Conservation (phyloP, 1,140 invertebrate genomes). For the Polypedilum vanderplanki region DNA sequence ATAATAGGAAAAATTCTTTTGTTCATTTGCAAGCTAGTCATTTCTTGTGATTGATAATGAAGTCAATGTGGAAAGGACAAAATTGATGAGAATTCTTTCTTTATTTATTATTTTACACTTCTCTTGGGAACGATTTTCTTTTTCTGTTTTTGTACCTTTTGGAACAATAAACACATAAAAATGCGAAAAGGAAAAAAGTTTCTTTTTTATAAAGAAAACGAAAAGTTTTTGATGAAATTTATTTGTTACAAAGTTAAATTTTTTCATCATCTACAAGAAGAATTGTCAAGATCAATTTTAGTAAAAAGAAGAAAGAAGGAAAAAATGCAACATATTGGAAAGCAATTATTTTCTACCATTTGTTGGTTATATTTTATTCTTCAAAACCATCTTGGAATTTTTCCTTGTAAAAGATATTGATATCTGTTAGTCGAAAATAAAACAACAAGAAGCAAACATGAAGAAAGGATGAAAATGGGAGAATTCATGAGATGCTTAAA, state of each 20-base stretch:
- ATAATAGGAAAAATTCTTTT: constrained; percentile 15
- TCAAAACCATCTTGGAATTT: too few relatives aligned
- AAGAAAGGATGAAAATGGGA: neutral
- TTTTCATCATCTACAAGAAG: too few relatives aligned
- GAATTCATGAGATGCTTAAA: constrained; percentile 21
- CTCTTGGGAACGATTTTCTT: neutral
- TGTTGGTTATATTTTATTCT: too few relatives aligned
- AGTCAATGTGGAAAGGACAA: neutral
- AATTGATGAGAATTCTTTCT: neutral
- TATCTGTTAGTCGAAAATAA: too few relatives aligned
- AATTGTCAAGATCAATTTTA: too few relatives aligned
- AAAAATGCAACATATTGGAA: too few relatives aligned
- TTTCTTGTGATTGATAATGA: constrained; percentile 26
- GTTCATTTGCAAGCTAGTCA: neutral
- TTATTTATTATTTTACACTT: constrained; percentile 23
- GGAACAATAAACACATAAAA: neutral
- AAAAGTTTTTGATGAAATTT: too few relatives aligned
- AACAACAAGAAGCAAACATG: neutral
- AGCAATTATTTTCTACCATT: too few relatives aligned
- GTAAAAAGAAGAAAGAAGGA: too few relatives aligned
- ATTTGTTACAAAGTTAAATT: too few relatives aligned
- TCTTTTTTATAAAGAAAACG: too few relatives aligned
- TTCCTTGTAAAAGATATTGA: too few relatives aligned
- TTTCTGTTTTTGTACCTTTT: neutral
- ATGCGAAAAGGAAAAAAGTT: neutral